Evolutionary conservation across 2,888 invertebrate species (phyloP), one percentile per base, ranked within the genome.

Genomic region (Tridacna gigas): DNA sequence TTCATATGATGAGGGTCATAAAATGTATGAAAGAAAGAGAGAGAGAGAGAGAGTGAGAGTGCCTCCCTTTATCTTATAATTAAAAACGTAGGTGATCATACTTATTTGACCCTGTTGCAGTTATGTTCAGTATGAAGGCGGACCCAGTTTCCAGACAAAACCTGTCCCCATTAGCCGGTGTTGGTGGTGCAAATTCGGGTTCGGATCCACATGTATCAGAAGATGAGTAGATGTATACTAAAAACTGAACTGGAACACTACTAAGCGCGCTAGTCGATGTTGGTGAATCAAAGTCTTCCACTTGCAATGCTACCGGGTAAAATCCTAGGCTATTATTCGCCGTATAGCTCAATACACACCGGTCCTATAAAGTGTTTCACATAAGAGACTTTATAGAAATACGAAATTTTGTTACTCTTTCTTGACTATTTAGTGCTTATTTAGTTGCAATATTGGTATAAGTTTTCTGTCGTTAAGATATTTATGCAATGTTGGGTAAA

Each of bases 191-290:
- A 65, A 80, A 83, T 28, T 51, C 77, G 0, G 77, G 66, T 26
- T 26, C 61, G 13, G 60, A 73, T 1, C n/a, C 48, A 37, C 83
- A 83, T 3, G 56, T n/a, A 12, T 56, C 60, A 13, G 28, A 51
- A 12, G n/a, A n/a, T 12, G 56, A 18, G 47, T 74, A 77, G 4
- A 83, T 77, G 15, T 63, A 51, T 15, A 83, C 61, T 11, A 84
- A 37, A 66, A 80, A 80, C 67, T 80, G 80, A 2, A 75, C 28
- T 13, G 80, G 80, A 3, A 80, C 48, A 63, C 75, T 75, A 51
- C 80, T 80, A 13, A 80, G 37, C 15, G 80, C 67, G 26, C 22
- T 20, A 0, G 61, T 15, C 11, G 80, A 66, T 1, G 47, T 45
- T 4, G 13, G 18, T n/a, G 47, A 26, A 7, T 56, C 37, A 61